A percentile compares a stretch with the other conserved stretches of the same genome.
Evolutionary conservation across 2,888 invertebrate species (phyloP).

Genomic region (Oegoconia quadripuncta): DNA sequence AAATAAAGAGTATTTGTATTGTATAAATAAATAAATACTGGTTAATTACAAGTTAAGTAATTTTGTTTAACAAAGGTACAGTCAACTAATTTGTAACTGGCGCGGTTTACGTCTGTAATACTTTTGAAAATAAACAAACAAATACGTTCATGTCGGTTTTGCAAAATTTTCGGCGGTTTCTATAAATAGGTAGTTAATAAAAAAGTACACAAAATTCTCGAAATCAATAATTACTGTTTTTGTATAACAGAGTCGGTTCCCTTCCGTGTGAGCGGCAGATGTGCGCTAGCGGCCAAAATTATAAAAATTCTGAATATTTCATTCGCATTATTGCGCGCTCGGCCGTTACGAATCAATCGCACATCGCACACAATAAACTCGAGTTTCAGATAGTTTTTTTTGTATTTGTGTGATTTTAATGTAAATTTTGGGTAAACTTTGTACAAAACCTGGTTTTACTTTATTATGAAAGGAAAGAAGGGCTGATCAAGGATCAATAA

Average conservation of each 20-base stretch:
- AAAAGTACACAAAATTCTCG: constrained; percentile 24
- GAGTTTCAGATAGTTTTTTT: constrained; percentile 67
- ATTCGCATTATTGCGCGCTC: constrained; percentile 70
- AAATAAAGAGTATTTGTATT: no score
- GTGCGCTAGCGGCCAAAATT: constrained; percentile 63
- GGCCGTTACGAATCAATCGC: constrained; percentile 78
- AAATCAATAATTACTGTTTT: constrained; percentile 10
- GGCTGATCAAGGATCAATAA: constrained; percentile 66
- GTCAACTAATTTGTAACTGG: no score
- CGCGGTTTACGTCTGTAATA: no score
- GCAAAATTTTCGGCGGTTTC: no score
- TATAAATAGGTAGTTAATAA: no score
- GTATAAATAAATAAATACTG: no score
- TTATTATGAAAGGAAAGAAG: constrained; percentile 57
- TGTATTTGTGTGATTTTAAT: constrained; percentile 67
- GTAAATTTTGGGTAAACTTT: constrained; percentile 71
- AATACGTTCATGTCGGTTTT: no score
- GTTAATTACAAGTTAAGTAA: no score
- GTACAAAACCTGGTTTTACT: constrained; percentile 60
- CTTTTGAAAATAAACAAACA: no score
- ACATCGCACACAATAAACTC: constrained; percentile 69
- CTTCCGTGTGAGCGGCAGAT: constrained; percentile 57
- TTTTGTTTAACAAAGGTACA: no score
- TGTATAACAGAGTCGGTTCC: constrained; percentile 12
- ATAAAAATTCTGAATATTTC: constrained; percentile 76